Evolutionary conservation across 2,113 vertebrate genomes (phyloP).

Genomic region (Chionomys nivalis): DNA sequence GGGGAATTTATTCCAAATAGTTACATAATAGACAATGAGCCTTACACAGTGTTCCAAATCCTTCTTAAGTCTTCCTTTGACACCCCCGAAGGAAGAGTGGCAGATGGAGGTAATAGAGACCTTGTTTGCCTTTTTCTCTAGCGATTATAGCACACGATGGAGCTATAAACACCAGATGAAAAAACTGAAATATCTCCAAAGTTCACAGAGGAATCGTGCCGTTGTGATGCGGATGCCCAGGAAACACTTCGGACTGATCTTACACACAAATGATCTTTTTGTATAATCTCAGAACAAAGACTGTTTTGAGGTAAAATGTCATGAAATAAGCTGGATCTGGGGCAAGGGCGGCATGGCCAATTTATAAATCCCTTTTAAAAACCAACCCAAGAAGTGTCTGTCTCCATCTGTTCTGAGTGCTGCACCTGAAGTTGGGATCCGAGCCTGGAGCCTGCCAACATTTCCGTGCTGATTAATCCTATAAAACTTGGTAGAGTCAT

Average conservation of each 20-base stretch:
- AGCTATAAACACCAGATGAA: conserved; percentile 40
- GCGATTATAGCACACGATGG: background rate
- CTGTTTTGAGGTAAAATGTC: conserved; percentile 55
- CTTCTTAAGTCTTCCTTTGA: conserved; percentile 27
- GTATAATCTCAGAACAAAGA: background rate
- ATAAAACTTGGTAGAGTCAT: conserved; percentile 86
- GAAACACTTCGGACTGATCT: background rate
- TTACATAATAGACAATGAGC: conserved; percentile 40
- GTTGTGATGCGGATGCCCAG: background rate
- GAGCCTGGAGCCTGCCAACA: conserved; percentile 84
- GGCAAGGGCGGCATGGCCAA: conserved; percentile 55
- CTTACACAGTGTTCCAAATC: background rate
- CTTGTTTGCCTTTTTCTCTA: conserved; percentile 22
- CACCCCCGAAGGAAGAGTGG: background rate
- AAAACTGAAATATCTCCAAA: background rate
- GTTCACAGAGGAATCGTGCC: conserved; percentile 31
- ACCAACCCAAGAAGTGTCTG: conserved; percentile 68
- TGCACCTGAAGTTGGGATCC: conserved; percentile 83
- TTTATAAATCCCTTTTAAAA: conserved; percentile 77
- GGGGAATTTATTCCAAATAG: conserved; percentile 45
- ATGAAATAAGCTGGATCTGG: conserved; percentile 57
- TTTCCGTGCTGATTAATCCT: conserved; percentile 86
- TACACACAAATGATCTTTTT: background rate
- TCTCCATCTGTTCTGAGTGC: conserved; percentile 82
- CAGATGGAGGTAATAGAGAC: conserved; percentile 11